phyloP scores from a whole-genome alignment of 2,113 vertebrate species.

The Rhinoptilus africanus region DNA sequence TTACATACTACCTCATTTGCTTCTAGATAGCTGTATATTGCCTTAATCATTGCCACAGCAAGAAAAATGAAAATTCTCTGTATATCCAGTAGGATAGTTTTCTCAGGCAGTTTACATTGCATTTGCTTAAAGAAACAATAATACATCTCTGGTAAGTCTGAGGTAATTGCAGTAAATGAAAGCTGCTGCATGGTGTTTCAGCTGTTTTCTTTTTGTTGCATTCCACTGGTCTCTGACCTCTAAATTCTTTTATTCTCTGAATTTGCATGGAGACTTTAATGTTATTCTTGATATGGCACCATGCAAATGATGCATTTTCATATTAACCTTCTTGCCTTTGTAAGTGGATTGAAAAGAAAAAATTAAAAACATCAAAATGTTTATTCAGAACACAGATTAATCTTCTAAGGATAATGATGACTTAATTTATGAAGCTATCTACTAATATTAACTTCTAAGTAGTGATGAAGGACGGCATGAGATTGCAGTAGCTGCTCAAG shows the following conservation, averaged over 20 bases:
- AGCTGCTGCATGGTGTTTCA: background rate
- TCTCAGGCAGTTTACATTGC: background rate
- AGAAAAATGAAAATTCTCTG: background rate
- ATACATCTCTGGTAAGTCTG: background rate
- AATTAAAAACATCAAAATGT: background rate
- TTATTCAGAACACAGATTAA: background rate
- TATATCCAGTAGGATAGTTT: background rate
- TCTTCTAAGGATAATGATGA: background rate
- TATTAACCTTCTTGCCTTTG: background rate
- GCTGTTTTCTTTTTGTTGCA: background rate
- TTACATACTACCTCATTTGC: background rate
- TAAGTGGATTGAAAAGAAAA: background rate
- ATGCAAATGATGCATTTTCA: background rate
- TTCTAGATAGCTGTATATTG: background rate
- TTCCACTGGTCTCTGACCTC: background rate
- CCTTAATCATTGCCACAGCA: background rate
- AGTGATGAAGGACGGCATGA: background rate
- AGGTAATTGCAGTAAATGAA: background rate
- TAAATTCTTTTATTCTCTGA: background rate
- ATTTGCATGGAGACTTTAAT: background rate
- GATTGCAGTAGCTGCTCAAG: background rate
- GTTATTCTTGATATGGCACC: background rate
- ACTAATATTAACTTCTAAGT: background rate
- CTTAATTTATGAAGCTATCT: background rate
- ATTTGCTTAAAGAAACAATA: background rate